Evolutionary conservation across 2,113 vertebrate species (phyloP).

Genomic region (Microtus oregoni): DNA sequence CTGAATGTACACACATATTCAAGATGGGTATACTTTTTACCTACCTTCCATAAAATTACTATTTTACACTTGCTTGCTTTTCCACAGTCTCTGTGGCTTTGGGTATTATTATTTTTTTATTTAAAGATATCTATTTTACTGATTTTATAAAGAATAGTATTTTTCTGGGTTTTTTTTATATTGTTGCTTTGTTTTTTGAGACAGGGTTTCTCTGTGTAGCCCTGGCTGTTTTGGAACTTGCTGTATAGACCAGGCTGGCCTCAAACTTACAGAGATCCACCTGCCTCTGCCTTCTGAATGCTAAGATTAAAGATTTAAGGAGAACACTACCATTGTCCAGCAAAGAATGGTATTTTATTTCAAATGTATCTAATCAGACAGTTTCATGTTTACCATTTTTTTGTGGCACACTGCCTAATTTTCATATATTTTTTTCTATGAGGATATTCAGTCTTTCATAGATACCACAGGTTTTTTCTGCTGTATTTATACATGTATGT

Average conservation of each 20-base stretch:
- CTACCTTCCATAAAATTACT: slow-evolving; percentile 4
- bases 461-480: no score
- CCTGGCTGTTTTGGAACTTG: no score
- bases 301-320: no score
- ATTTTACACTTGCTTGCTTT: neutral
- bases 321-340: no score
- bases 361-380: neutral
- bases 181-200: no score
- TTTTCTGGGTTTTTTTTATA: neutral
- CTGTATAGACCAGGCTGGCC: no score
- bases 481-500: neutral
- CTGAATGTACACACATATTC: neutral
- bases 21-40: neutral
- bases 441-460: neutral
- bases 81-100: neutral
- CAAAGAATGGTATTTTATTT: neutral
- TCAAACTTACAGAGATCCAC: no score
- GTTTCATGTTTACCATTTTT: neutral
- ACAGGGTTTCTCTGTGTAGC: no score
- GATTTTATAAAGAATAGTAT: neutral
- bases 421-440: neutral
- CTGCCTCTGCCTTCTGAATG: no score
- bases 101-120: neutral
- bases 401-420: neutral
- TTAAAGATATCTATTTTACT: neutral